Evolutionary conservation across 2,113 vertebrate species (phyloP).

Genomic region (Odocoileus virginianus): DNA sequence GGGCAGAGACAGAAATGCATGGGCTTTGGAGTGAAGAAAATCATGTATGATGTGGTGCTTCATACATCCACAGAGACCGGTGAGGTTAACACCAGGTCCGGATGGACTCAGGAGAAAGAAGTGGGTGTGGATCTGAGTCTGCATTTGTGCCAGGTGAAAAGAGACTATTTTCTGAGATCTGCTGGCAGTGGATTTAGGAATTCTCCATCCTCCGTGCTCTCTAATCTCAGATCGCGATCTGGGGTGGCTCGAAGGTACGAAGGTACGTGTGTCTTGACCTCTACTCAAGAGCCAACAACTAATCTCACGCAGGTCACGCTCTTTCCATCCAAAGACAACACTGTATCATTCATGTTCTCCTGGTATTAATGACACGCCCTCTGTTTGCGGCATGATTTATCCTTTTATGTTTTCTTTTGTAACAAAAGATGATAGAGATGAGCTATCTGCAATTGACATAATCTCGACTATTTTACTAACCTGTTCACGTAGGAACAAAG

Average conservation of each 20-base stretch:
- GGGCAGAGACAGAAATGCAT: neutral
- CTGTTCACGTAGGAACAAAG: neutral
- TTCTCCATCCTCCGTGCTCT: neutral
- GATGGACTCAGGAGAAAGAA: neutral
- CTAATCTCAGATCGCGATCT: rapidly evolving
- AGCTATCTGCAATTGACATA: neutral
- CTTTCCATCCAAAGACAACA: neutral
- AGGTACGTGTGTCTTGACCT: neutral
- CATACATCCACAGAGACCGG: neutral
- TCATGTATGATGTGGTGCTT: neutral
- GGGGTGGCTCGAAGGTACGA: neutral
- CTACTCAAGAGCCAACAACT: neutral
- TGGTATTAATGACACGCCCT: rapidly evolving
- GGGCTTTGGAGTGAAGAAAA: neutral
- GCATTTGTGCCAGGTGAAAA: neutral
- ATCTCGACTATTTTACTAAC: neutral
- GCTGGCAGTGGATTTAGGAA: neutral
- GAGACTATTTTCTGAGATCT: neutral
- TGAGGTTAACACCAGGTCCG: neutral
- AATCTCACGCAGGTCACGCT: rapidly evolving
- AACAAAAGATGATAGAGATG: neutral
- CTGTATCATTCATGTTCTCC: neutral
- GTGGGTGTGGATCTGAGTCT: neutral
- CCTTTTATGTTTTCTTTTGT: neutral
- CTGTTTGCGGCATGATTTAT: neutral